Base-by-base conservation (phyloP, 2,797 vertebrate genomes). In the Argentina silus region DNA sequence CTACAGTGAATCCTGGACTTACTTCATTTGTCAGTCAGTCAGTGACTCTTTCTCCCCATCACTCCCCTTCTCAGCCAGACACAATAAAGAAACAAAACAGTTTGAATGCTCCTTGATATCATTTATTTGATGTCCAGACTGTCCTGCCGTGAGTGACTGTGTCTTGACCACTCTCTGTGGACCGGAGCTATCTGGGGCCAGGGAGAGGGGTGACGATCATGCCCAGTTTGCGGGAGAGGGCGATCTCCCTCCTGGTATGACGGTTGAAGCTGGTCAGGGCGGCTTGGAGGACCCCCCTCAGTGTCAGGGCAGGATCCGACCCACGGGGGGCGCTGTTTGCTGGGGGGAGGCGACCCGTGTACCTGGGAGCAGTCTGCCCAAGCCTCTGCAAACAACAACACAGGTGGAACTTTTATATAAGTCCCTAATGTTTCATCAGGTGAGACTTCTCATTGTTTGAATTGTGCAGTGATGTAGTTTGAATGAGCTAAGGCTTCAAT, bases 181-280 rank as follows among this genome's bases (percentile, higher is more conserved):
- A 27, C 14, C n/a, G 51, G 59, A 19, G 19, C 47, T 44, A 53
- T 63, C 27, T 5, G 17, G 45, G 4, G 2, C 2, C 42, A 43
- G 11, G 42, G 48, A 45, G 48, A n/a, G 50, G 71, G 36, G 7
- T 69, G 65, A 69, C 11, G 5, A 74, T 23, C 8, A 62, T 17
- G 36, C 66, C 66, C 6, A 69, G 66, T 55, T 74, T 36, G 19
- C 69, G 66, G 48, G 56, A 62, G 17, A 74, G 47, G 43, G 47
- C 45, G 3, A 62, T 63, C 27, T 60, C 66, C 36, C 48, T 74
- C 19, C 42, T 69, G 27, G 27, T 51, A 2, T 36, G 27, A 6
- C 57, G 57, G 17, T 55, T 62, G 19, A 69, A 10, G 48, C 67
- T 74, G 57, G 48, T 61, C 51, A 68, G 42, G 2, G 73, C 73